Evolutionary conservation across 2,888 invertebrate genomes (phyloP), one percentile per base, ranked within the genome.

Genomic region (Latrodectus elegans): DNA sequence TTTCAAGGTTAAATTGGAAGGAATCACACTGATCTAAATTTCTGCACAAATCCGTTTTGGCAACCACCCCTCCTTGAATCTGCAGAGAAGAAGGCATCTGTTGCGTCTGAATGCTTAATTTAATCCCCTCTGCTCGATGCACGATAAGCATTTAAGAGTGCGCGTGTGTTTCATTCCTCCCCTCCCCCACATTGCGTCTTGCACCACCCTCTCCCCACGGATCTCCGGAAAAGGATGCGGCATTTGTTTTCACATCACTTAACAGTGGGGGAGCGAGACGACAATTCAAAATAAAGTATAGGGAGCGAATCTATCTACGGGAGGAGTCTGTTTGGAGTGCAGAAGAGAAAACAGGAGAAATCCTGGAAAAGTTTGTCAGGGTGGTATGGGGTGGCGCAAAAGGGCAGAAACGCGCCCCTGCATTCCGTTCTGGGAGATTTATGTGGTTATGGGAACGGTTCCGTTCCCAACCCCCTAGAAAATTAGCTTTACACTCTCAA

Each of bases 341-440:
- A 60, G 72, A 74, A 65, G 22, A 17, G 67, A 26, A 26, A 68
- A 22, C 67, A 17, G 67, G 22, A 26, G 60, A 68, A 68, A 60
- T 60, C 60, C 60, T 15, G 60, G 60, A 60, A 60, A 60, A 60
- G 60, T 60, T 60, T 60, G 60, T 15, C 14, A 6, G 60, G 60
- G 67, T 22, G 26, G 22, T 15, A 68, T 17, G 80, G 72, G 78
- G 70, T 53, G 74, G 55, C 22, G 65, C 14, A 73, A 60, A 22
- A 17, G 17, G 22, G 26, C 15, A 26, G 64, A 64, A 15, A 10
- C 9, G 38, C 49, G 15, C 55, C 65, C 73, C 10, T 38, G 75
- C 86, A 87, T 87, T 87, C 86, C 86, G 64, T 87, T 81, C 86
- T 72, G 81, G 55, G 81, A 87, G 86, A 87, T 87, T 87, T 87